Conservation (phyloP, 1,140 invertebrate genomes). For the Atopsyche davidsoni region DNA sequence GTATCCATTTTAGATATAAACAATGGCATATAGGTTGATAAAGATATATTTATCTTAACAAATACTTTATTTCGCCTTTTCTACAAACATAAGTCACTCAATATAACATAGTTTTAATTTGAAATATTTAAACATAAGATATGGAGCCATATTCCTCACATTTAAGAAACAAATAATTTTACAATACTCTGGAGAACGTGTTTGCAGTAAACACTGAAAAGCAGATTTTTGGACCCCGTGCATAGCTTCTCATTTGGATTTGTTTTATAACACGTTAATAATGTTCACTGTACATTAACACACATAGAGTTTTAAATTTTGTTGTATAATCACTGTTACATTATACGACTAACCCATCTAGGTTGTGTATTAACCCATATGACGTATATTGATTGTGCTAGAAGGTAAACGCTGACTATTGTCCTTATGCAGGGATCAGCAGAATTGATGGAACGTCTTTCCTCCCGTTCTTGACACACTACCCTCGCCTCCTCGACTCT, state of each 20-base stretch:
- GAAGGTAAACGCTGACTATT: constrained; percentile 28
- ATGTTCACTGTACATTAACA: constrained; percentile 3
- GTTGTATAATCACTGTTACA: neutral
- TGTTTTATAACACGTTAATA: constrained; percentile 14
- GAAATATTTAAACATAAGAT: too few relatives aligned
- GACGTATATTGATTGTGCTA: constrained; percentile 26
- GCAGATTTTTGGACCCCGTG: too few relatives aligned
- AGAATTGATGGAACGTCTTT: constrained; percentile 27
- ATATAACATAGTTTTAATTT: too few relatives aligned
- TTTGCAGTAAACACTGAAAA: too few relatives aligned
- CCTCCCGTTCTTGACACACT: constrained; percentile 28
- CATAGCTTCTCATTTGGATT: constrained; percentile 15
- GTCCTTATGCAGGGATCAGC: constrained; percentile 29
- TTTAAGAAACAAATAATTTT: too few relatives aligned
- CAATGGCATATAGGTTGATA: too few relatives aligned
- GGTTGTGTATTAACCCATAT: constrained; percentile 22
- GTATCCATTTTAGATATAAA: too few relatives aligned
- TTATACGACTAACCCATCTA: constrained; percentile 1
- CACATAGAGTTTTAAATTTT: neutral
- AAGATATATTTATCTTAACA: too few relatives aligned
- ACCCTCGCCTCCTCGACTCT: constrained; percentile 27
- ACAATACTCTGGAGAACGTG: too few relatives aligned
- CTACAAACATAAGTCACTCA: too few relatives aligned
- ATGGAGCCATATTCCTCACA: too few relatives aligned
- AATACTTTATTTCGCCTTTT: too few relatives aligned